Percentiles rank a stretch among this genome's conserved stretches.
phyloP scores from a whole-genome alignment of 2,888 invertebrate genomes.

The Coleophora flavipennella region DNA sequence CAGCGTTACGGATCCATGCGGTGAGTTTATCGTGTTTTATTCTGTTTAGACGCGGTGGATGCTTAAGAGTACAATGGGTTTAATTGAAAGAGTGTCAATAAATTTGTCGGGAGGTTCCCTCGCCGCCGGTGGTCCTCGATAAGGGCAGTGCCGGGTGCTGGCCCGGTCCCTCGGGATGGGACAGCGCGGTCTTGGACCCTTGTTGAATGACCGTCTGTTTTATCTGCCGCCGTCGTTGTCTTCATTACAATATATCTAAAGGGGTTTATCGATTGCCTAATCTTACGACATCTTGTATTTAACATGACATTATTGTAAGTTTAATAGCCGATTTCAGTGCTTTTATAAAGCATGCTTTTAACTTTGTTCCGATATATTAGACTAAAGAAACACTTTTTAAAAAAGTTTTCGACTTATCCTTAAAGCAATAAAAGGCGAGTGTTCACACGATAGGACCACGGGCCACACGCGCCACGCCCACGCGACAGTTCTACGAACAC shows the following conservation, averaged over 20 bases:
- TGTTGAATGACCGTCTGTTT: slow-evolving; percentile 53
- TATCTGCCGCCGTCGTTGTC: slow-evolving; percentile 57
- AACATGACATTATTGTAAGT: slow-evolving; percentile 16
- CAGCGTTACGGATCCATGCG: slow-evolving; percentile 58
- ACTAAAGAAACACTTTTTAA: not conserved
- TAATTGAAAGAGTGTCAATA: slow-evolving; percentile 73
- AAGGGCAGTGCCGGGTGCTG: slow-evolving; percentile 35
- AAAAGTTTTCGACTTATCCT: not conserved
- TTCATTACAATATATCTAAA: slow-evolving; percentile 58
- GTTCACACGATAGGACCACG: slow-evolving; percentile 63
- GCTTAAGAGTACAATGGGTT: slow-evolving; percentile 62
- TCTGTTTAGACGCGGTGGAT: slow-evolving; percentile 61
- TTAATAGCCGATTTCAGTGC: not conserved
- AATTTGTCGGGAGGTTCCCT: slow-evolving; percentile 57
- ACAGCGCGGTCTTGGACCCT: slow-evolving; percentile 36
- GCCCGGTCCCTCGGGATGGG: slow-evolving; percentile 33
- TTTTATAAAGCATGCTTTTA: too few relatives aligned
- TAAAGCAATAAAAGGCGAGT: slow-evolving; percentile 1
- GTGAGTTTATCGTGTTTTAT: slow-evolving; percentile 65
- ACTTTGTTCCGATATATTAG: too few relatives aligned
- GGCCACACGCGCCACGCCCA: slow-evolving; percentile 59
- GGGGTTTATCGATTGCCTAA: slow-evolving; percentile 46
- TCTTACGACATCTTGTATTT: slow-evolving; percentile 36
- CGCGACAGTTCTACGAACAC: slow-evolving; percentile 51
- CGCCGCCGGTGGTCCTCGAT: slow-evolving; percentile 66